Evolutionary conservation across 2,797 vertebrate species (phyloP).

Genomic region (Nasua narica): DNA sequence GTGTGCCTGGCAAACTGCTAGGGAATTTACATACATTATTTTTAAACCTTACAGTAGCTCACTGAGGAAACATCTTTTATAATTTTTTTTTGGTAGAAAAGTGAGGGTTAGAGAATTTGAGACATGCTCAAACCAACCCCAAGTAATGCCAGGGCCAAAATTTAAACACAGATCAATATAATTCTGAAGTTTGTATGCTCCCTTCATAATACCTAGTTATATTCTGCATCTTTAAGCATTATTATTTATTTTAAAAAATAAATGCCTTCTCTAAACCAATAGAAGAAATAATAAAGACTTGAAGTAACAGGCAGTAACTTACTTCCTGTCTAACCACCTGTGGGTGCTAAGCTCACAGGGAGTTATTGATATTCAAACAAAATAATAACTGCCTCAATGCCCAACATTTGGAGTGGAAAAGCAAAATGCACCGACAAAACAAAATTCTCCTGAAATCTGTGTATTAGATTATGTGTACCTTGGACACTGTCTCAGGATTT

Average conservation of each 20-base stretch:
- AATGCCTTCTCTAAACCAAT: background rate
- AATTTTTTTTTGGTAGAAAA: background rate
- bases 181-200: background rate
- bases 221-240: background rate
- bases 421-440: background rate
- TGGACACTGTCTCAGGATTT: background rate
- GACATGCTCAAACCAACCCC: background rate
- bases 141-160: background rate
- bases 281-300: background rate
- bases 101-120: background rate
- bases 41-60: background rate
- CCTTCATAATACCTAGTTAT: background rate
- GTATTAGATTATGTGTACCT: background rate
- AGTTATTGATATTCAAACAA: background rate
- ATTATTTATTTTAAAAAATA: slow-evolving; percentile 26
- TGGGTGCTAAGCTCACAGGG: background rate
- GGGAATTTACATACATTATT: background rate
- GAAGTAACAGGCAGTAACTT: background rate
- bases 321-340: background rate
- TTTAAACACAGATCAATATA: background rate
- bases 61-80: background rate
- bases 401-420: background rate
- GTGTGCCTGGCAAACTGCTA: background rate
- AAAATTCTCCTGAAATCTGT: background rate
- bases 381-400: background rate